These are phyloP conservation scores for Scaptodrosophila latifasciaeformis DNA, from an alignment of 2,888 invertebrate species.

Conservation along the genomic window DNA sequence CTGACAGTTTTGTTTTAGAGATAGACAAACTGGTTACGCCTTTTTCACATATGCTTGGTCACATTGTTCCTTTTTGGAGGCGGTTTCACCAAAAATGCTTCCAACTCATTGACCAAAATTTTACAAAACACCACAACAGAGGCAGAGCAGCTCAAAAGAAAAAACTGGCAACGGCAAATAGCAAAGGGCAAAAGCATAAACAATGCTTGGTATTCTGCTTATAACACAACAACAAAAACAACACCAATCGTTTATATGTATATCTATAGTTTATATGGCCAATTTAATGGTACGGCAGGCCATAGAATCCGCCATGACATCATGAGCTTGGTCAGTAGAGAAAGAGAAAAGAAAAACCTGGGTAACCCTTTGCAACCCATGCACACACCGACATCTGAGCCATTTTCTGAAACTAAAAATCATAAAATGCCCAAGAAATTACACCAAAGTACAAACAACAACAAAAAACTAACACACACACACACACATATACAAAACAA, in stretches of 20 bases:
- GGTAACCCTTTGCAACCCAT: constrained; percentile 28
- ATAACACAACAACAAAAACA: constrained; percentile 49
- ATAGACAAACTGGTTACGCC: too few species aligned
- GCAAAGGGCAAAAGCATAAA: too few species aligned
- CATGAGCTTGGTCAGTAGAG: not conserved
- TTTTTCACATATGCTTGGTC: not conserved
- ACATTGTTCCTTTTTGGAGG: constrained; percentile 20
- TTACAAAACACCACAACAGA: not conserved
- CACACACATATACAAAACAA: constrained; percentile 1
- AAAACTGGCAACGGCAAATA: too few species aligned
- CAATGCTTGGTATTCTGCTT: constrained; percentile 47
- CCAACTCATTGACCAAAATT: constrained; percentile 40
- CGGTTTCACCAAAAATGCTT: constrained; percentile 26
- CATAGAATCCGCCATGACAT: constrained; percentile 17
- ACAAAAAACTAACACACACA: not conserved
- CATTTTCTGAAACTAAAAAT: constrained; percentile 25
- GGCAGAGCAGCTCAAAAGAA: not conserved
- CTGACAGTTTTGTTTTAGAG: too few species aligned
- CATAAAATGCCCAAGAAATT: constrained; percentile 16
- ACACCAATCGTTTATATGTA: too few species aligned
- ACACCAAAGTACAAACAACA: constrained; percentile 2
- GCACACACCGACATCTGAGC: constrained; percentile 25
- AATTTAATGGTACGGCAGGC: constrained; percentile 50
- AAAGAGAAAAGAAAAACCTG: not conserved
- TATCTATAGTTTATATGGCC: too few species aligned